Evolutionary conservation across 2,888 invertebrate species (phyloP), one percentile per base, ranked within the genome.

Genomic region (Ecliptopera silaceata): DNA sequence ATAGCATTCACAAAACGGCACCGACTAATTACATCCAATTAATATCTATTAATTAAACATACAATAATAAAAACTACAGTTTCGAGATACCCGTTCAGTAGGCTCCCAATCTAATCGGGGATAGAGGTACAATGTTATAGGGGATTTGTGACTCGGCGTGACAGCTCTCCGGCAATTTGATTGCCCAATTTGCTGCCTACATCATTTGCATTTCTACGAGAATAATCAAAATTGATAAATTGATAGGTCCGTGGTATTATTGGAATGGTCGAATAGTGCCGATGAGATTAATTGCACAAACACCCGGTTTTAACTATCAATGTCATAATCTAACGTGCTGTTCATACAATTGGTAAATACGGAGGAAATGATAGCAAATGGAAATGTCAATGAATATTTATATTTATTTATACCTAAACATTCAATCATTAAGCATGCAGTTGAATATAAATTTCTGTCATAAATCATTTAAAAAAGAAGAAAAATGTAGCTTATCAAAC

Each of bases 221-320:
- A 59, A 64, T 74, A 72, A 72, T 69, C 66, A 70, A 65, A 72
- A 70, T 70, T 70, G 72, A 69, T 70, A 64, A 68, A 66, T 66
- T 47, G 53, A 56, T 42, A 45, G 42, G 32, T 18, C 13, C 29
- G 41, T 8, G 42, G 46, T 56, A 44, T 41, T 41, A 56, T 36
- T 26, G 29, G 41, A 49, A 51, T 42, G 50, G 47, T 13, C 29
- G 47, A 18, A 38, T 34, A 36, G 42, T 47, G 34, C 22, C 38
- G 17, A 29, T 18, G 42, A 38, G 54, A 48, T 54, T 54, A 54
- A 54, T 54, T 22, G 32, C 29, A 48, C 47, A 26, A 29, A 51
- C 43, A 34, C 43, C 26, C 31, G 22, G 43, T 34, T 49, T 15
- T 10, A 17, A 3, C 31, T 2, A 41, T 31, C 15, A 10, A 52